Evolutionary conservation across 2,888 invertebrate species (phyloP).

Genomic region (Polietes domitor): DNA sequence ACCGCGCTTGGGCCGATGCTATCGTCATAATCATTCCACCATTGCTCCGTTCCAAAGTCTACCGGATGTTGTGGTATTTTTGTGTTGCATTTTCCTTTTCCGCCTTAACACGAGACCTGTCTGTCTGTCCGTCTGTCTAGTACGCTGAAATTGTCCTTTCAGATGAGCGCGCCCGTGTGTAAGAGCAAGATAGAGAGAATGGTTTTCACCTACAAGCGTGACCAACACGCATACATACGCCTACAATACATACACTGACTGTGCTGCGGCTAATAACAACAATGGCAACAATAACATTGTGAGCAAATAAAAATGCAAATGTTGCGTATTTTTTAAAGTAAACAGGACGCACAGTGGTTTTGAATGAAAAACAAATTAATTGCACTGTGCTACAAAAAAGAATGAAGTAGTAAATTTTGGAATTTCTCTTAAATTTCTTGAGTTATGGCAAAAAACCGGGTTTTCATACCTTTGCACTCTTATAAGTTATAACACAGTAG

Average conservation of each 20-base stretch:
- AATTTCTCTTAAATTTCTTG: no score
- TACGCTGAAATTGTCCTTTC: conserved; percentile 28
- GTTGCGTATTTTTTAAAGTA: conserved; percentile 55
- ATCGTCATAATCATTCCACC: not conserved
- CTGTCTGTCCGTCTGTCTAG: conserved; percentile 58
- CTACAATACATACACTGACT: not conserved
- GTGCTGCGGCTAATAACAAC: conserved; percentile 52
- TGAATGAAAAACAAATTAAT: no score
- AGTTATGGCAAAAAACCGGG: no score
- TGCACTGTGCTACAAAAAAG: no score
- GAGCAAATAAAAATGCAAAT: conserved; percentile 56
- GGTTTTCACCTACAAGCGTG: conserved; percentile 44
- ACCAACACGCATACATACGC: not conserved
- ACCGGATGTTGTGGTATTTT: conserved; percentile 64
- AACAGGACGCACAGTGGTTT: not conserved
- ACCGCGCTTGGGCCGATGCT: not conserved
- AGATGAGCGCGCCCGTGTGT: no score
- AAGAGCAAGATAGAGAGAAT: conserved; percentile 48
- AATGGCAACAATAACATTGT: conserved; percentile 51
- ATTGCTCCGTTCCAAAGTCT: conserved; percentile 32
- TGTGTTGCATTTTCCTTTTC: conserved; percentile 54
- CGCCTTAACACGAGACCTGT: conserved; percentile 59
- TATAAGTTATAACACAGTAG: no score
- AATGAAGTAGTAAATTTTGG: no score
- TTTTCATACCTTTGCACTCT: no score